phyloP scores from a whole-genome alignment of 2,113 vertebrate species.

The Brevimyrus niger region DNA sequence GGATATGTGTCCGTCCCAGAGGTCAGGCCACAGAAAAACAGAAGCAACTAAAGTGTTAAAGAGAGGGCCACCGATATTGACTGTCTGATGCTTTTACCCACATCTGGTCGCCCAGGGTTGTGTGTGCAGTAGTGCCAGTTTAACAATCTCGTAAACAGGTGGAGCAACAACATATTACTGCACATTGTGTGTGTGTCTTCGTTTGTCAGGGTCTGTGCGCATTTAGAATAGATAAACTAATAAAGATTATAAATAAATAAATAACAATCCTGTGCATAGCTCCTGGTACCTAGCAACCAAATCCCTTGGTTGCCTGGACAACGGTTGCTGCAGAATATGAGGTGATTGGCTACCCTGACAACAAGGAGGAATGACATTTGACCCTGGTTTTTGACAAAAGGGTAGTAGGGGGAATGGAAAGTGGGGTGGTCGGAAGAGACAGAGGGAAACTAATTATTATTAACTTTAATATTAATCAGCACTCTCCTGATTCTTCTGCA shows the following conservation, averaged over 20 bases:
- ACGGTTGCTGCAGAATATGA: constrained; percentile 65
- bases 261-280: constrained; percentile 63
- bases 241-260: constrained; percentile 50
- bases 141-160: background rate
- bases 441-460: constrained; percentile 51
- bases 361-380: constrained; percentile 59
- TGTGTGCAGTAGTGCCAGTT: background rate
- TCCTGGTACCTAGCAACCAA: constrained; percentile 67
- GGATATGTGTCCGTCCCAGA: background rate
- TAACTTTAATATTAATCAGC: constrained; percentile 58
- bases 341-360: constrained; percentile 68
- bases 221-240: constrained; percentile 19
- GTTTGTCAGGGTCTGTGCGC: background rate
- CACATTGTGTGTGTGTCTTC: background rate
- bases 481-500: constrained; percentile 41
- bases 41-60: background rate
- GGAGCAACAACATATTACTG: background rate
- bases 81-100: background rate
- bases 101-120: background rate
- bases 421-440: constrained; percentile 30
- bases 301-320: constrained; percentile 63
- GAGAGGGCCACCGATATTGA: no score
- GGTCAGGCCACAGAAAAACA: background rate
- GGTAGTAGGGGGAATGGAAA: constrained; percentile 37
- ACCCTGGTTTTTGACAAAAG: constrained; percentile 52